These are phyloP conservation scores for Stichodactyla mertensii DNA, from an alignment of 64 coral and sea anemone genomes.

Conservation along the genomic window DNA sequence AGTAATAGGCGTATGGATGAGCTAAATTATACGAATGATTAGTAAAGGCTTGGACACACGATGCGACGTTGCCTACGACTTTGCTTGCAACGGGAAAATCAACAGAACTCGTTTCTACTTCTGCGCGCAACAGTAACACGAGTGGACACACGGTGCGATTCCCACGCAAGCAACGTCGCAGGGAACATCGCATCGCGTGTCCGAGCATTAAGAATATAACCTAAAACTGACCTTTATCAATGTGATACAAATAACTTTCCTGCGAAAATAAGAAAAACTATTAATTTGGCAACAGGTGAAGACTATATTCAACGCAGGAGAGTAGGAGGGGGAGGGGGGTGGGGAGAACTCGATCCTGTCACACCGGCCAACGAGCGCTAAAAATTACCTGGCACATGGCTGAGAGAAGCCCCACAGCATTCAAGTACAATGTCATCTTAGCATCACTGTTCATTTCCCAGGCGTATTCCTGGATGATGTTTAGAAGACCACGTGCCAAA, in stretches of 20 bases:
- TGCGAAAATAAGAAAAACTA: constrained; percentile 10
- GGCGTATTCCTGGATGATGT: constrained; percentile 83
- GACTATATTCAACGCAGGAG: neutral
- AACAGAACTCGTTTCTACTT: too few species aligned
- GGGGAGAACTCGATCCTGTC: too few species aligned
- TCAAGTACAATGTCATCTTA: constrained; percentile 90
- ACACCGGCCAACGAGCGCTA: too few species aligned
- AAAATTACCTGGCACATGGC: constrained; percentile 76
- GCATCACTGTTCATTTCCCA: constrained; percentile 92
- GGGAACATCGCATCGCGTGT: too few species aligned
- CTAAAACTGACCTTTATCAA: constrained; percentile 71
- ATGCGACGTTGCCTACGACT: too few species aligned
- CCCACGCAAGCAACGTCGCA: too few species aligned
- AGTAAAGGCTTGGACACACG: too few species aligned
- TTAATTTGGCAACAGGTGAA: neutral
- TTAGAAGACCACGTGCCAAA: constrained; percentile 77
- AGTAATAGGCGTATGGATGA: too few species aligned
- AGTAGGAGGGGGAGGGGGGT: too few species aligned
- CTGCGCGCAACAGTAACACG: neutral
- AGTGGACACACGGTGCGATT: too few species aligned
- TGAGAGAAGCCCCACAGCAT: constrained; percentile 73
- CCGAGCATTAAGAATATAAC: neutral
- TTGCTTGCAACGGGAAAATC: too few species aligned
- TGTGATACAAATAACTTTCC: constrained; percentile 91
- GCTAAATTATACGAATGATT: too few species aligned